Percentiles rank a stretch among this genome's conserved stretches.
Evolutionary conservation across 2,888 invertebrate genomes (phyloP).

Genomic region (Mimachlamys varia): DNA sequence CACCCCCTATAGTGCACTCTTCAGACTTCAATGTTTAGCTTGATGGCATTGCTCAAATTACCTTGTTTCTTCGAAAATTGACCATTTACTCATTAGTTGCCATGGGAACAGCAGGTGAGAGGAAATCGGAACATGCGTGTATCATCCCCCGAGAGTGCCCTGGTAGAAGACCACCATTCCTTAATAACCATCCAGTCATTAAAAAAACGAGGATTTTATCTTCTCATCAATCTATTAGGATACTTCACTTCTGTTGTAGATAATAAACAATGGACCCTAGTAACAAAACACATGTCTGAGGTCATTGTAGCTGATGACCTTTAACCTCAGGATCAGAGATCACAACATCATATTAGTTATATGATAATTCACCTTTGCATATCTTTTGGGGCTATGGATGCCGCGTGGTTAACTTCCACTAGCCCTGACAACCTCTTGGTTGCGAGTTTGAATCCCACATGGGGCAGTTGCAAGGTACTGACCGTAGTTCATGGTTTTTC

Average conservation of each 20-base stretch:
- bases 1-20: background rate
- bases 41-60: background rate
- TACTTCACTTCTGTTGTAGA: too few species aligned
- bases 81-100: slow-evolving; percentile 26
- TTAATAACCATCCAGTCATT: background rate
- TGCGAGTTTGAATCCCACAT: too few species aligned
- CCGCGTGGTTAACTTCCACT: too few species aligned
- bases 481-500: too few species aligned
- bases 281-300: background rate
- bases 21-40: background rate
- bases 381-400: too few species aligned
- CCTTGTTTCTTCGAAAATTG: background rate
- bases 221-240: too few species aligned
- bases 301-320: background rate
- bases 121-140: background rate
- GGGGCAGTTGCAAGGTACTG: too few species aligned
- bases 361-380: too few species aligned
- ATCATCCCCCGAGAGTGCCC: background rate
- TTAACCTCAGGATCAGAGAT: background rate
- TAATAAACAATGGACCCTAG: background rate
- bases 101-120: slow-evolving; percentile 23
- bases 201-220: too few species aligned
- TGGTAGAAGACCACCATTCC: background rate
- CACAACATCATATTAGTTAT: background rate
- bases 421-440: too few species aligned